Percentiles rank a stretch among this genome's conserved stretches.
phyloP scores from a whole-genome alignment of 1,140 invertebrate species.

The Pteromalus puparum region DNA sequence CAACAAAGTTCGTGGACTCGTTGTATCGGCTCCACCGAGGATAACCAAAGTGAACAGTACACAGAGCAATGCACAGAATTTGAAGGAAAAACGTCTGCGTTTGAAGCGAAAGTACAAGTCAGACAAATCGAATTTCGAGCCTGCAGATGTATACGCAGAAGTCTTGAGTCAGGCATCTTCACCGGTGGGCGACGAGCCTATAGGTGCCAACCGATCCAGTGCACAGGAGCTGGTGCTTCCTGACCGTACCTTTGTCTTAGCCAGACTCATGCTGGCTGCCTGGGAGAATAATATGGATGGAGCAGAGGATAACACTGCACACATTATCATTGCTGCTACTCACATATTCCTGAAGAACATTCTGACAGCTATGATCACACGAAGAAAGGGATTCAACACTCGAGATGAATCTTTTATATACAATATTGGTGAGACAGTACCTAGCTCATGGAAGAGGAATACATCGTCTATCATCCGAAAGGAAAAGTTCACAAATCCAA shows the following conservation, averaged over 20 bases:
- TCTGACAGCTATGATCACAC: constrained; percentile 82
- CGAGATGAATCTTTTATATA: constrained; percentile 82
- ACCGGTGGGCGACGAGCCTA: constrained; percentile 72
- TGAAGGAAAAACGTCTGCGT: constrained; percentile 75
- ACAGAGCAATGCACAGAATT: constrained; percentile 65
- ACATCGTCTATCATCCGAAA: constrained; percentile 67
- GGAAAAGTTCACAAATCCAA: constrained; percentile 55
- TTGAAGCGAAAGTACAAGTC: constrained; percentile 79
- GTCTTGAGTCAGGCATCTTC: constrained; percentile 71
- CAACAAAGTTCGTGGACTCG: constrained; percentile 84
- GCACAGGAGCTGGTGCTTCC: constrained; percentile 83
- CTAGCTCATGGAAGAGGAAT: constrained; percentile 83
- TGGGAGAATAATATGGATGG: constrained; percentile 89
- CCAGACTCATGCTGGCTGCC: constrained; percentile 85
- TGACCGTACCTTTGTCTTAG: constrained; percentile 85
- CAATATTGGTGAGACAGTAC: constrained; percentile 82
- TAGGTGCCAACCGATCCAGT: constrained; percentile 76
- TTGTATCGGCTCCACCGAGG: constrained; percentile 75
- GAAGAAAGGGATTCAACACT: constrained; percentile 83
- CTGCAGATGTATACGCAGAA: constrained; percentile 72
- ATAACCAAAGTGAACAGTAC: constrained; percentile 55
- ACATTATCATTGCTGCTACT: constrained; percentile 84
- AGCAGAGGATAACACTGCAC: constrained; percentile 85
- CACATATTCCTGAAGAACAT: constrained; percentile 87
- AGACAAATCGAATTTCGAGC: constrained; percentile 82